Percentiles rank a stretch among this genome's conserved stretches.
These are phyloP conservation scores for Odontocerum albicorne DNA, from an alignment of 2,888 invertebrate genomes.

Conservation along the genomic window DNA sequence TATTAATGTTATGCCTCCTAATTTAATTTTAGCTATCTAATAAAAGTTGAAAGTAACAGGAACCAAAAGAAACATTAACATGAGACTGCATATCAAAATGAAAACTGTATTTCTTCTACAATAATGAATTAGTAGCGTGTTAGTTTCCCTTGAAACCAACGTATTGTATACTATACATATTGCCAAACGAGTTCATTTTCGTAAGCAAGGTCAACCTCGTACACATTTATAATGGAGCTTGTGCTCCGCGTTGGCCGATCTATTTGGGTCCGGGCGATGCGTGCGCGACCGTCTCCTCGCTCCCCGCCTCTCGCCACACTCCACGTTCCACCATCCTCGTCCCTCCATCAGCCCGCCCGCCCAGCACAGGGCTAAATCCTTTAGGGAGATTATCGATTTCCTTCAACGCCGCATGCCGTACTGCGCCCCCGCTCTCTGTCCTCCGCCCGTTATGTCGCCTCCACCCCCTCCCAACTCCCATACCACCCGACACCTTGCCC, in stretches of 20 bases:
- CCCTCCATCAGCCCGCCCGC: too few species aligned
- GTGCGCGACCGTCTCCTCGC: constrained; percentile 15
- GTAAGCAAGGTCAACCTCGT: background rate
- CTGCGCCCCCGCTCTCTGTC: constrained; percentile 5
- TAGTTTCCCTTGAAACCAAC: too few species aligned
- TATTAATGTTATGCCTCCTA: too few species aligned
- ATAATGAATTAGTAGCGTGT: too few species aligned
- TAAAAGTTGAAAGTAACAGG: too few species aligned
- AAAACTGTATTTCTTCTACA: too few species aligned
- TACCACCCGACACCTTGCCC: constrained; percentile 3
- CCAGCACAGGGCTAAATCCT: constrained; percentile 25
- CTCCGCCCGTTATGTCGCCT: constrained; percentile 1
- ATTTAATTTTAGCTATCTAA: too few species aligned
- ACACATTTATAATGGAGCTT: background rate
- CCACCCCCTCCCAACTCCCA: background rate
- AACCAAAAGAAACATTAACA: too few species aligned
- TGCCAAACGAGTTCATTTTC: background rate
- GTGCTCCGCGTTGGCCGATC: constrained; percentile 18
- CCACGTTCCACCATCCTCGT: constrained; percentile 4
- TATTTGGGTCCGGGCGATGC: constrained; percentile 21
- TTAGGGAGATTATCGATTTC: constrained; percentile 23
- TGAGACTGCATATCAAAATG: too few species aligned
- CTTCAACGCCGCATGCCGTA: constrained; percentile 16
- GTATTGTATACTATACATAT: too few species aligned
- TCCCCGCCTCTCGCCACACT: constrained; percentile 4